phyloP scores from a whole-genome alignment of 2,113 vertebrate genomes.

The Macroglossus sobrinus region DNA sequence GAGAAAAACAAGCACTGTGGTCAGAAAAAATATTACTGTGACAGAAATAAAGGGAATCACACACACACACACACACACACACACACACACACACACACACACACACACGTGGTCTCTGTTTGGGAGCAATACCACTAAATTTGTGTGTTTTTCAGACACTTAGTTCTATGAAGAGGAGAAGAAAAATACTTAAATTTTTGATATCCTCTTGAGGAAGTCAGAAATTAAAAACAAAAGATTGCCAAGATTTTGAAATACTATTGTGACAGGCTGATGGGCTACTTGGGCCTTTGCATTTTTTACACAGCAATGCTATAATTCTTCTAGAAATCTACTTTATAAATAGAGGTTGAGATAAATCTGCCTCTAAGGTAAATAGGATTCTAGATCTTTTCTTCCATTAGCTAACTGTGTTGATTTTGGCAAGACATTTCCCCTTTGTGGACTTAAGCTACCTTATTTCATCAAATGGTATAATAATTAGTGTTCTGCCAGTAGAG shows the following conservation, averaged over 20 bases:
- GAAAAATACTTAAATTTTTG: neutral
- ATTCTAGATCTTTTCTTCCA: neutral
- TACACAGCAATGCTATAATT: neutral
- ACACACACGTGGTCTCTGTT: neutral
- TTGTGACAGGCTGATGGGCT: neutral
- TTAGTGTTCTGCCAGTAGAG: neutral
- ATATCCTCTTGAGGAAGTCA: neutral
- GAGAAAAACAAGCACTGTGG: neutral
- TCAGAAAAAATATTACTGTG: neutral
- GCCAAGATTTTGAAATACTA: neutral
- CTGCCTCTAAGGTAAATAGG: neutral
- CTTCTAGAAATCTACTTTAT: neutral
- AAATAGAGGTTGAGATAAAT: neutral
- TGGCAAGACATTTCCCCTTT: neutral
- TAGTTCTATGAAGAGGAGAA: neutral
- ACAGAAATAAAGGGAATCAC: neutral
- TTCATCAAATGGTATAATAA: neutral
- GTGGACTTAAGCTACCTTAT: neutral
- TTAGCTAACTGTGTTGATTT: neutral
- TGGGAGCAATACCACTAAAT: neutral
- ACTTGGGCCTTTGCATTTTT: neutral
- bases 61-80: neutral
- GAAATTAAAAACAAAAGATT: constrained; percentile 13
- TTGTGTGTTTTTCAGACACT: neutral
- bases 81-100: neutral